A percentile compares a stretch with the other conserved stretches of the same genome.
Conservation (phyloP, 2,113 vertebrate species). For the Megaptera novaeangliae region DNA sequence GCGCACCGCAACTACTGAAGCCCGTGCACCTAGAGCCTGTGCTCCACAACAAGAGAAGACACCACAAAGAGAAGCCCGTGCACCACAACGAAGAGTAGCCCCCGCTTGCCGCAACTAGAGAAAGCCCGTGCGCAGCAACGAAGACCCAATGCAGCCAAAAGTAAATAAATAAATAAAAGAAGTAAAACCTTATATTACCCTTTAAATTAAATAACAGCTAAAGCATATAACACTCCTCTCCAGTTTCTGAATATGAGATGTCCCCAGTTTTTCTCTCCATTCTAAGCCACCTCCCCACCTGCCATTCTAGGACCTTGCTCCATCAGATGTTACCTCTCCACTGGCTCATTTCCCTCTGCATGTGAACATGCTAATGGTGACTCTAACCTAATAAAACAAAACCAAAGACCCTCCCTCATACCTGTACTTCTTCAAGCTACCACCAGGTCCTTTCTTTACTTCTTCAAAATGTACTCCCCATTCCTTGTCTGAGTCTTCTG, state of each 20-base stretch:
- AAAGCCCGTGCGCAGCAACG: no score
- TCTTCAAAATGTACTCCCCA: not conserved
- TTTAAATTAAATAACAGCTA: not conserved
- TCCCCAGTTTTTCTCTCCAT: not conserved
- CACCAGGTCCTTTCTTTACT: not conserved
- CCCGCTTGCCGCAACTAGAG: no score
- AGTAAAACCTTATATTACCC: not conserved
- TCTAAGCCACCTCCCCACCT: not conserved
- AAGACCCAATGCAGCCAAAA: no score
- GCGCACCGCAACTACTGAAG: no score
- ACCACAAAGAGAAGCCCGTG: no score
- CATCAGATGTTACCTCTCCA: not conserved
- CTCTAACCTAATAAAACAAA: not conserved
- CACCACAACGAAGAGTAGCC: no score
- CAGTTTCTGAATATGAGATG: not conserved
- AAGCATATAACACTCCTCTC: not conserved
- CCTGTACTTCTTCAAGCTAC: not conserved
- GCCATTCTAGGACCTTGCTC: not conserved
- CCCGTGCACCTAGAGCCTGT: no score
- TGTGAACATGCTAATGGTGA: not conserved
- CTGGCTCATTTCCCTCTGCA: not conserved
- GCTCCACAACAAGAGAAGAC: no score
- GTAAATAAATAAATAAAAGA: no score
- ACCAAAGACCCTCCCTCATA: not conserved
- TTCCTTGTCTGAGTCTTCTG: not conserved